Base-by-base conservation (phyloP, 2,888 invertebrate genomes). In the Melieria omissa region DNA sequence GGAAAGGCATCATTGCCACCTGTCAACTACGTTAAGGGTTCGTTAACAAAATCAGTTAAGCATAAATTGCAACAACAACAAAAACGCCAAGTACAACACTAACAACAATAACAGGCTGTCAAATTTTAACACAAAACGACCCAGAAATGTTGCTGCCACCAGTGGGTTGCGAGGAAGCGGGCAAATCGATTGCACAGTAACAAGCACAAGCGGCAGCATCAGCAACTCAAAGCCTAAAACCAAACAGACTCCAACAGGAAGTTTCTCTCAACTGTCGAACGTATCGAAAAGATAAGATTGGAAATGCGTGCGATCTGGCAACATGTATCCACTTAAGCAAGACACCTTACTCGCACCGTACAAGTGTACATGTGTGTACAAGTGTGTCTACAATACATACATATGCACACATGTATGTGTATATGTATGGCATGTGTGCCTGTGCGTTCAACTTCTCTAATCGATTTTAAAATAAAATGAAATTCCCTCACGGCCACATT, bases 1-100 rank as follows among this genome's bases (percentile, higher is more conserved):
- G 9, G 12, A 52, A 14, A 52, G 47, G 10, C 4, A 3, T 10
- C 65, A 64, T 42, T 70, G 63, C 16, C 67, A 73, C 69, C 73
- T 71, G 73, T 68, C 71, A 65, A 68, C 71, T 71, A 65, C 65
- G 47, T 45, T 70, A 72, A 71, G 75, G 73, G 77, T 71, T 78
- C 81, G 81, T 80, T 80, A 80, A 80, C 80, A 78, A 79, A 80
- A 80, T 79, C 79, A 78, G 77, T 80, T 77, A 74, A 74, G 75
- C 77, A 74, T 78, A 76, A 76, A 77, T 74, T 75, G 74, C 65
- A 76, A 76, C 68, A 76, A 76, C 68, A 58, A 72, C 66, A 66
- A 61, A 54, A 71, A 54, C 61, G 29, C 29, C 29, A 29, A 29
- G 29, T 29, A 29, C 29, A 29, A 29, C 29, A 29, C 29, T 29